phyloP scores from a whole-genome alignment of 2,113 vertebrate genomes.

The Motacilla alba region DNA sequence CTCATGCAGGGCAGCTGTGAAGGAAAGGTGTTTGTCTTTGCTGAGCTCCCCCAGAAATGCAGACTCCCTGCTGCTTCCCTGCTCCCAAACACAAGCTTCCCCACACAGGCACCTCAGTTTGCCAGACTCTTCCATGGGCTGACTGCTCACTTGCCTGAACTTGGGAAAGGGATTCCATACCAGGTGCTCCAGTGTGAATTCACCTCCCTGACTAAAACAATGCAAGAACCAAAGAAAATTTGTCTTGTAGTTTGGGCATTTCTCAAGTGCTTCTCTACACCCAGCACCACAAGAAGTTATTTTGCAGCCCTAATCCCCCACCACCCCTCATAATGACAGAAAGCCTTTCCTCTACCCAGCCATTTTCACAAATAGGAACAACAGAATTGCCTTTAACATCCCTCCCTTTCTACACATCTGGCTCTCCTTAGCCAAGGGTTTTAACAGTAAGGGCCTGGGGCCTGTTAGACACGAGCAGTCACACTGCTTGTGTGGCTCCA shows the following conservation, averaged over 20 bases:
- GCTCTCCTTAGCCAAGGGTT: neutral
- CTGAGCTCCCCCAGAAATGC: neutral
- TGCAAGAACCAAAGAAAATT: neutral
- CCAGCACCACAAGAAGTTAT: neutral
- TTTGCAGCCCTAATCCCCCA: neutral
- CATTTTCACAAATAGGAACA: neutral
- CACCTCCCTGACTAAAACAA: neutral
- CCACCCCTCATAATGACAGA: neutral
- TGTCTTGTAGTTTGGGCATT: neutral
- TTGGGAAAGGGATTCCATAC: neutral
- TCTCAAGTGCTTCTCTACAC: neutral
- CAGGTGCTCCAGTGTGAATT: neutral
- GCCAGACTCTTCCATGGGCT: neutral
- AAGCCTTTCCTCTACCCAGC: neutral
- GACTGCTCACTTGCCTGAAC: neutral
- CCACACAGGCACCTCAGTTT: accelerated
- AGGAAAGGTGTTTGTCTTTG: neutral
- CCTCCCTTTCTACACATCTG: neutral
- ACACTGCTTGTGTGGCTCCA: neutral
- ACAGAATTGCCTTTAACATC: neutral
- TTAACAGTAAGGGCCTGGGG: neutral
- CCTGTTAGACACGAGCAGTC: accelerated
- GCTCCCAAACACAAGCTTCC: neutral
- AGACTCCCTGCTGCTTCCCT: neutral
- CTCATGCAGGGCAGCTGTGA: neutral